Evolutionary conservation across 2,888 invertebrate genomes (phyloP).

Genomic region (Melipona bicolor): DNA sequence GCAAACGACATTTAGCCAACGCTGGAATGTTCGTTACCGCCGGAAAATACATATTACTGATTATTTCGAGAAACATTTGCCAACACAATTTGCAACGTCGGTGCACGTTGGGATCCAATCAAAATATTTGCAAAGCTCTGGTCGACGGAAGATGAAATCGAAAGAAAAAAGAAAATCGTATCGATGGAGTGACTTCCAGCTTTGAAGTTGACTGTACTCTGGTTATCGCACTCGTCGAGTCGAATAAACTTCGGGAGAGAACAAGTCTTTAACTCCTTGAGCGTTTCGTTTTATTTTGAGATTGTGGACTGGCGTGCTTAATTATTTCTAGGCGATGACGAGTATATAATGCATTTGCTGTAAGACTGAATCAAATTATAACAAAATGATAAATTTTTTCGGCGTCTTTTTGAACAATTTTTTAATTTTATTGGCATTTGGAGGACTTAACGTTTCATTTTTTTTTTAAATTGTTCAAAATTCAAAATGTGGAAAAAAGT

Average conservation of each 20-base stretch:
- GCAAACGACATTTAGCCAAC: slow-evolving; percentile 7
- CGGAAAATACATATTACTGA: background rate
- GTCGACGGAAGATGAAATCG: background rate
- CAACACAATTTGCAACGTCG: slow-evolving; percentile 41
- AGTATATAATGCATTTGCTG: no score
- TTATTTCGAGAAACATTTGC: slow-evolving; percentile 40
- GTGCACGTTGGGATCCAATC: slow-evolving; percentile 23
- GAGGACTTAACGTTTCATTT: no score
- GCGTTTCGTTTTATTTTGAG: no score
- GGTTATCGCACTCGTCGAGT: slow-evolving; percentile 32
- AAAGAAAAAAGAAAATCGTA: background rate
- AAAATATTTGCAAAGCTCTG: slow-evolving; percentile 45
- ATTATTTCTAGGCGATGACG: no score
- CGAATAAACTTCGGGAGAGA: slow-evolving; percentile 21
- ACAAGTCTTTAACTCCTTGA: background rate
- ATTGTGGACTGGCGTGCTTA: no score
- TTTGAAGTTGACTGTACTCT: slow-evolving; percentile 31
- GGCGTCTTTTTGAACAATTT: no score
- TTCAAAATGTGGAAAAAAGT: no score
- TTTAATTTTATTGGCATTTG: no score
- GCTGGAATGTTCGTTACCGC: slow-evolving; percentile 23
- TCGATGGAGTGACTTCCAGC: slow-evolving; percentile 22
- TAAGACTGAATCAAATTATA: no score
- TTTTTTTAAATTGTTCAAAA: no score
- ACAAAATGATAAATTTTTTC: no score